Evolutionary conservation across 2,797 vertebrate species (phyloP), one percentile per base, ranked within the genome.

Genomic region (Chelon labrosus): DNA sequence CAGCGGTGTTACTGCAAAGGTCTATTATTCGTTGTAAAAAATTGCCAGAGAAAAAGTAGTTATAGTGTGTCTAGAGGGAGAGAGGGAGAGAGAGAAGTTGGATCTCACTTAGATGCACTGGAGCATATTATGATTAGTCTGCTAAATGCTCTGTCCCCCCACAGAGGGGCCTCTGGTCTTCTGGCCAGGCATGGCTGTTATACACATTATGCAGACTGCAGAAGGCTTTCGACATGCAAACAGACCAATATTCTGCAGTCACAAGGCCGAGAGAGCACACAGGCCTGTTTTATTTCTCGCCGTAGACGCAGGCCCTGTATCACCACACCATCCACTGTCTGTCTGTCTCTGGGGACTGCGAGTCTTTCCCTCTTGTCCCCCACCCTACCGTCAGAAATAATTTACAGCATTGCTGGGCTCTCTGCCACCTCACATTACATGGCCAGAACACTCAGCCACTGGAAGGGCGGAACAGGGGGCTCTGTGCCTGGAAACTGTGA

Each of bases 351-450:
- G 9, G 83, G 84, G 88, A 92, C 79, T 76, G 77, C 58, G 17
- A 90, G 82, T 85, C 81, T 77, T 84, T 90, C 75, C 81, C 82
- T 89, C 87, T 83, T 89, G 86, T 83, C 85, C 77, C 79, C 87
- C 80, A 85, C 79, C 86, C 80, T 79, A 82, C 82, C 75, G 57
- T 92, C 86, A 90, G 85, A 92, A 93, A 92, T 91, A 89, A 92
- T 92, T 92, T 91, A 92, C 91, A 88, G 83, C 88, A 75, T 86
- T 86, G 77, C 87, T 87, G 84, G 89, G 87, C 89, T 89, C 79
- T 83, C 87, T 89, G 89, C 91, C 89, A 91, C 91, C 90, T 90
- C 85, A 88, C 89, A 90, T 92, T 90, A 88, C 90, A 92, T 89
- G 87, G 86, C 80, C 90, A 86, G 84, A 87, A 87, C 87, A 90